Percentiles rank a stretch among this genome's conserved stretches.
Conservation (phyloP, 2,888 invertebrate species). For the Clusia tigrina region DNA sequence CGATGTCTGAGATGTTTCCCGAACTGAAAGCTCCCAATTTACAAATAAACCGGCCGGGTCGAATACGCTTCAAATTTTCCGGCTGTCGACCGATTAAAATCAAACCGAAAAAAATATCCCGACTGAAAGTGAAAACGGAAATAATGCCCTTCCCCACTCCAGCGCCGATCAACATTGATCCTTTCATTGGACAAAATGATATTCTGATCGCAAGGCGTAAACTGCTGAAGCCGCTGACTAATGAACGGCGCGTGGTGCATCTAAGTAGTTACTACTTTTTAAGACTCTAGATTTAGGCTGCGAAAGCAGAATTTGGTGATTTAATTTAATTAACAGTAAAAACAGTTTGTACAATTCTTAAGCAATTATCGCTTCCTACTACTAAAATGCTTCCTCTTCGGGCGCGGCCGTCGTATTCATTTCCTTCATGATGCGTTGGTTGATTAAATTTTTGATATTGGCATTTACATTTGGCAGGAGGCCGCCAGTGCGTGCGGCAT, state of each 20-base stretch:
- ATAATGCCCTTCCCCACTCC: too few species aligned
- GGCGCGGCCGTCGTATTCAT: conserved; percentile 49
- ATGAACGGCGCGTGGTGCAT: conserved; percentile 48
- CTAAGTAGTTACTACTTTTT: conserved; percentile 48
- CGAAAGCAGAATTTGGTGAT: too few species aligned
- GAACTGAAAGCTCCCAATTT: conserved; percentile 49
- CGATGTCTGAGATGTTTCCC: conserved; percentile 49
- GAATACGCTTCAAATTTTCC: conserved; percentile 61
- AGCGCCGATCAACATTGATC: conserved; percentile 13
- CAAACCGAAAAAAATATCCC: conserved; percentile 45
- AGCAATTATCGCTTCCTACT: too few species aligned
- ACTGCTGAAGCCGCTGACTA: conserved; percentile 57
- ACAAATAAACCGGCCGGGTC: conserved; percentile 51
- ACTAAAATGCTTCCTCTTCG: conserved; percentile 46
- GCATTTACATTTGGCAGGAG: conserved; percentile 81
- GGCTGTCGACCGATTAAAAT: conserved; percentile 58
- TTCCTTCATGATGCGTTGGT: conserved; percentile 53
- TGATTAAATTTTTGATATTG: conserved; percentile 76
- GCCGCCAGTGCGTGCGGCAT: conserved; percentile 71
- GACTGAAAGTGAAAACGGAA: conserved; percentile 18
- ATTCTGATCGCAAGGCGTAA: conserved; percentile 59
- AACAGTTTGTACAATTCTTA: neutral
- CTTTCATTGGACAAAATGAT: conserved; percentile 44
- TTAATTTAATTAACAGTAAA: too few species aligned
- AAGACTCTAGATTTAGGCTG: neutral